phyloP scores from a whole-genome alignment of 2,797 vertebrate genomes.

The Hoplostethus atlanticus region DNA sequence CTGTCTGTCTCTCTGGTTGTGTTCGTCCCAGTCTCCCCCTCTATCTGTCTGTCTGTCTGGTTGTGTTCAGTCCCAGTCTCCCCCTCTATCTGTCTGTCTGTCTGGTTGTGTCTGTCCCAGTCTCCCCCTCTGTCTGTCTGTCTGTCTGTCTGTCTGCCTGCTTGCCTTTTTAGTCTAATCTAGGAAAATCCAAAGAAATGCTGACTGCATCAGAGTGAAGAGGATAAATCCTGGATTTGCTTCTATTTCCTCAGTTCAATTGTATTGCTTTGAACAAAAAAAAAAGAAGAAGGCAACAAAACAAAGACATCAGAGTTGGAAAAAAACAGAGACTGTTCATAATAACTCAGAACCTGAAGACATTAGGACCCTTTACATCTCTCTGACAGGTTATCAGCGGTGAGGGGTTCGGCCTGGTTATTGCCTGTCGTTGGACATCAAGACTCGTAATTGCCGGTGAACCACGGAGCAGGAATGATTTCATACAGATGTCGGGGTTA shows the following conservation, averaged over 20 bases:
- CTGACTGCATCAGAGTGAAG: constrained; percentile 54
- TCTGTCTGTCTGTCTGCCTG: constrained; percentile 30
- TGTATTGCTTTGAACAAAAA: constrained; percentile 41
- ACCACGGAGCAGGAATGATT: constrained; percentile 23
- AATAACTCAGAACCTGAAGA: too few species aligned
- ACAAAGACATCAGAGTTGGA: not conserved
- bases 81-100: too few species aligned
- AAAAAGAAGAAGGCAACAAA: constrained; percentile 20
- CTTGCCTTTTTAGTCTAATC: constrained; percentile 50
- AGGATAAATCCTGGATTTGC: constrained; percentile 51
- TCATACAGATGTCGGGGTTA: constrained; percentile 40
- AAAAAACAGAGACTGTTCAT: not conserved
- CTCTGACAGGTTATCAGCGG: not conserved
- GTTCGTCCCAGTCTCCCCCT: too few species aligned
- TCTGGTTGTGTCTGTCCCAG: too few species aligned
- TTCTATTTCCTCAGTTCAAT: constrained; percentile 56
- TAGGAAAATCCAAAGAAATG: constrained; percentile 37
- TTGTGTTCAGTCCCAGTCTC: too few species aligned
- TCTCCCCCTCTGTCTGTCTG: constrained; percentile 14
- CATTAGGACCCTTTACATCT: too few species aligned
- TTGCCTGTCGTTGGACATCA: constrained; percentile 21
- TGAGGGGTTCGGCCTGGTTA: constrained; percentile 22
- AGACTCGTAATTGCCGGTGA: constrained; percentile 18
- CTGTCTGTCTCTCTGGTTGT: too few species aligned
- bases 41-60: too few species aligned